Percentiles rank a stretch among this genome's conserved stretches.
Evolutionary conservation across 1,140 invertebrate genomes (phyloP).

Genomic region (Drosophila simulans): DNA sequence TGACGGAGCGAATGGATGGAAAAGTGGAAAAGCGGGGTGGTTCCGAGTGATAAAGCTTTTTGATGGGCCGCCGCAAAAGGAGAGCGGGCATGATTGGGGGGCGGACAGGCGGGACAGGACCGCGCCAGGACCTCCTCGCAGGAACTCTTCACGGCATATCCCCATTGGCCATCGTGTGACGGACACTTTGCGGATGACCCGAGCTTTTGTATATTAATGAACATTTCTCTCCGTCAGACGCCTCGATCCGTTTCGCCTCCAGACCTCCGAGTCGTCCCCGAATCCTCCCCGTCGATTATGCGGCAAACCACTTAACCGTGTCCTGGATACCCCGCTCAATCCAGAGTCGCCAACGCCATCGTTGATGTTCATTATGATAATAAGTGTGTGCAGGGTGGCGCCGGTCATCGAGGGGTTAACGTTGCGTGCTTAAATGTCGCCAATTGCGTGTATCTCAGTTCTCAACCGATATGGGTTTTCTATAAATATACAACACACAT

Average conservation of each 20-base stretch:
- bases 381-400: constrained; percentile 46
- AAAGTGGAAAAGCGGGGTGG: constrained; percentile 11
- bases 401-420: constrained; percentile 60
- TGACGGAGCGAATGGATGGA: constrained; percentile 12
- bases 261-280: not conserved
- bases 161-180: constrained; percentile 39
- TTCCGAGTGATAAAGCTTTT: constrained; percentile 40
- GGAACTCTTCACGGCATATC: constrained; percentile 30
- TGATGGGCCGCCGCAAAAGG: constrained; percentile 32
- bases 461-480: constrained; percentile 10
- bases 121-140: constrained; percentile 21
- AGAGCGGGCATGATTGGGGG: constrained; percentile 14
- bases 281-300: constrained; percentile 59
- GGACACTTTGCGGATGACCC: constrained; percentile 62
- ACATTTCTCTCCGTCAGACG: constrained; percentile 33
- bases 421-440: constrained; percentile 79
- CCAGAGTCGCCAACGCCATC: not conserved
- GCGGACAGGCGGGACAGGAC: constrained; percentile 3
- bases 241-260: constrained; percentile 29
- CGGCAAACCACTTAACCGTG: constrained; percentile 67
- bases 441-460: constrained; percentile 72
- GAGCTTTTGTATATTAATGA: constrained; percentile 70
- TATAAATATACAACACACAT: constrained; percentile 21
- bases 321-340: constrained; percentile 36
- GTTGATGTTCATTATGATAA: constrained; percentile 74